Percentiles rank a stretch among this genome's conserved stretches.
Conservation (phyloP, 2,797 vertebrate species). For the Semotilus atromaculatus region DNA sequence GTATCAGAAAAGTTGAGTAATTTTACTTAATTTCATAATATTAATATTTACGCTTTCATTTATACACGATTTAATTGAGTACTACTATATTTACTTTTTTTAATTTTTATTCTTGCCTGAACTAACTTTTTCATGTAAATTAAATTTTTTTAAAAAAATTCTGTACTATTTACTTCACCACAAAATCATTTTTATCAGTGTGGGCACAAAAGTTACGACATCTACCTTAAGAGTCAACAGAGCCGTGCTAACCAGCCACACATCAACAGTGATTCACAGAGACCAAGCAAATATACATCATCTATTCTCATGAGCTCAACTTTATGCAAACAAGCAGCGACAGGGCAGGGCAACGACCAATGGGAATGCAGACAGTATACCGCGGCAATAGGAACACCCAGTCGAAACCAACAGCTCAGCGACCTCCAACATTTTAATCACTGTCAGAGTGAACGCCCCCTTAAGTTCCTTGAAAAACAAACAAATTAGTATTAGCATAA, state of each 20-base stretch:
- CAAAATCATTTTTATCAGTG: too few relatives aligned
- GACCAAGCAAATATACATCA: neutral
- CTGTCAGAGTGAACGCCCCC: constrained; percentile 22
- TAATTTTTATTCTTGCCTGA: too few relatives aligned
- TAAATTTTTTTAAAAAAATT: too few relatives aligned
- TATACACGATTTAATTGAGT: too few relatives aligned
- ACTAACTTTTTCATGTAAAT: too few relatives aligned
- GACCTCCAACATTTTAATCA: constrained; percentile 24
- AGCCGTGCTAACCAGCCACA: neutral
- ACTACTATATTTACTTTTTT: too few relatives aligned
- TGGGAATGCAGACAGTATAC: neutral
- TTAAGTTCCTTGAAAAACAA: constrained; percentile 20
- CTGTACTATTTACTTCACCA: too few relatives aligned
- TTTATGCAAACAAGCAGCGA: neutral
- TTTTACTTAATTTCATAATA: too few relatives aligned
- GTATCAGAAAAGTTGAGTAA: too few relatives aligned
- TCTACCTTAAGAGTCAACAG: neutral
- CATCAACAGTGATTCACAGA: neutral
- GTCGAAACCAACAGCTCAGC: neutral
- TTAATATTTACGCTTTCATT: too few relatives aligned
- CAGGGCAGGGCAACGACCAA: neutral
- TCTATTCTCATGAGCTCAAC: neutral
- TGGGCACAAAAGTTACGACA: neutral
- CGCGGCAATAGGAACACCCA: neutral
- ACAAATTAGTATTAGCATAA: constrained; percentile 26